phyloP scores from a whole-genome alignment of 2,888 invertebrate genomes.

The Cecidostiba fungosa region DNA sequence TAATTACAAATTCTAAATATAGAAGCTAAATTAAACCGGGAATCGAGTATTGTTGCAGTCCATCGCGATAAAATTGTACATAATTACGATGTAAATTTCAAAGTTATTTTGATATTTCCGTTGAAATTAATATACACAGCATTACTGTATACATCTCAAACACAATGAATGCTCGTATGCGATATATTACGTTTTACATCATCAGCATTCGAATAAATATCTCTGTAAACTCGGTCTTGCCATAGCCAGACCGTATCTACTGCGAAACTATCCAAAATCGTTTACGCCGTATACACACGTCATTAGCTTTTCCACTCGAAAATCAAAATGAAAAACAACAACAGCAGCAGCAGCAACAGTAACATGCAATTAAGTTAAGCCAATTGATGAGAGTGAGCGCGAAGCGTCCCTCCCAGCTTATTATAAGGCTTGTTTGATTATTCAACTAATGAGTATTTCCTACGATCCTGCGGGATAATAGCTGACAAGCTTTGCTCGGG shows the following conservation, averaged over 20 bases:
- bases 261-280: not conserved
- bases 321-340: not conserved
- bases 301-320: too few species aligned
- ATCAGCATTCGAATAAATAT: too few species aligned
- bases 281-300: not conserved
- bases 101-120: too few species aligned
- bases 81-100: too few species aligned
- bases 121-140: too few species aligned
- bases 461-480: slow-evolving; percentile 11
- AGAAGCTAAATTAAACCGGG: not conserved
- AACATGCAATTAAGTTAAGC: not conserved
- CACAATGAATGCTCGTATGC: too few species aligned
- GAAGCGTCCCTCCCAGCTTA: not conserved
- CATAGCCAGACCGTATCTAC: not conserved
- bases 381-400: not conserved
- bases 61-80: not conserved
- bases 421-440: slow-evolving; percentile 16
- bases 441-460: slow-evolving; percentile 29
- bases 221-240: not conserved
- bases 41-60: not conserved
- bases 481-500: not conserved
- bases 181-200: too few species aligned
- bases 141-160: too few species aligned
- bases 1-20: not conserved
- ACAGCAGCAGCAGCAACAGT: not conserved